Conservation (phyloP, 2,113 vertebrate species). For the Cnemophilus loriae region DNA sequence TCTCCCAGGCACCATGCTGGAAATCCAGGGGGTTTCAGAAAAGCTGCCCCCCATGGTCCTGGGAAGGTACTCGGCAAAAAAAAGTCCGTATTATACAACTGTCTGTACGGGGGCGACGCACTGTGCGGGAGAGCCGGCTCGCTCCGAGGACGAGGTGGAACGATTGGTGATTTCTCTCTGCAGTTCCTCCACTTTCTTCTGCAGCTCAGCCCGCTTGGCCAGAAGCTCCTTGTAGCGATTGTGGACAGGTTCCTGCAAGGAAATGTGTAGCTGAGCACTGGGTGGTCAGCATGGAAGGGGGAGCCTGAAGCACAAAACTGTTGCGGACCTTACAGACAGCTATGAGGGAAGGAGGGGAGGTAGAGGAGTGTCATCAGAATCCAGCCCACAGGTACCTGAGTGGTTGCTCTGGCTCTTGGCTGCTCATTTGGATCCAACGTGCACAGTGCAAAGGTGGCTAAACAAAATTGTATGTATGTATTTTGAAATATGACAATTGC, state of each 20-base stretch:
- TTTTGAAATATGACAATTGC: not conserved
- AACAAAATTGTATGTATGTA: not conserved
- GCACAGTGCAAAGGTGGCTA: not conserved
- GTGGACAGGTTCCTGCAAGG: slow-evolving; percentile 87
- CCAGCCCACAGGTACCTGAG: not conserved
- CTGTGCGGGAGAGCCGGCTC: slow-evolving; percentile 83
- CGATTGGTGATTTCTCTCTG: slow-evolving; percentile 90
- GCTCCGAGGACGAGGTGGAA: slow-evolving; percentile 83
- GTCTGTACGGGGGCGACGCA: slow-evolving; percentile 89
- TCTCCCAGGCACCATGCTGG: slow-evolving; percentile 5
- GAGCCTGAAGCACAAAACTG: not conserved
- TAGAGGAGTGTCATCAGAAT: fast-evolving
- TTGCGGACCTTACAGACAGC: not conserved
- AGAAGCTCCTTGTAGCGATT: slow-evolving; percentile 92
- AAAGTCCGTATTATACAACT: slow-evolving; percentile 74
- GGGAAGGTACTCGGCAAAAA: not conserved
- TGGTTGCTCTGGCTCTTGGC: not conserved
- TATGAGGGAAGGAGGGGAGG: not conserved
- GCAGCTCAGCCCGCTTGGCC: slow-evolving; percentile 89
- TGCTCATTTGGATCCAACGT: not conserved
- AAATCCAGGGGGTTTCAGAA: not conserved
- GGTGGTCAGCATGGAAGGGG: fast-evolving
- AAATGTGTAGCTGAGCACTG: not conserved
- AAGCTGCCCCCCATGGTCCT: not conserved
- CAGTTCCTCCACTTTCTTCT: slow-evolving; percentile 94